Evolutionary conservation across 1,140 invertebrate genomes (phyloP).

Genomic region (Monomorium pharaonis): DNA sequence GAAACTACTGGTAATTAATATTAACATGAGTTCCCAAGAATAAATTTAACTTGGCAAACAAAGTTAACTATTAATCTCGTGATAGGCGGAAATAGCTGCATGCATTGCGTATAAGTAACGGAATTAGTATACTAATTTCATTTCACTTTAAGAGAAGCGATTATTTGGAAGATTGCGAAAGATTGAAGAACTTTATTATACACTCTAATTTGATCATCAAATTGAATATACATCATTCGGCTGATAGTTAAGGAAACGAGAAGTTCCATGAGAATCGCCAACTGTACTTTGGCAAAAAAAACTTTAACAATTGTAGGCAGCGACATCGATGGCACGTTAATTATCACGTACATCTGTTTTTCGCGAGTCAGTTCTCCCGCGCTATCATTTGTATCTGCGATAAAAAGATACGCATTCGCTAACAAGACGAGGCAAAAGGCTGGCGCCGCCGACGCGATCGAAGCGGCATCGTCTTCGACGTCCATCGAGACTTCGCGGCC

Average conservation of each 20-base stretch:
- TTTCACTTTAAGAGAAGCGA: neutral
- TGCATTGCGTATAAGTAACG: neutral
- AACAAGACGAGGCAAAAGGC: constrained; percentile 10
- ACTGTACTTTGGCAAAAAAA: neutral
- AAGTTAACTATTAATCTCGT: constrained; percentile 4
- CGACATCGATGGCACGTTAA: neutral
- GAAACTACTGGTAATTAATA: constrained; percentile 22
- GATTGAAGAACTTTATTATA: neutral
- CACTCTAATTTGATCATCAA: neutral
- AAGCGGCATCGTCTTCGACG: neutral
- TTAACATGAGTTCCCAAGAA: neutral
- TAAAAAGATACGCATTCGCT: constrained; percentile 13
- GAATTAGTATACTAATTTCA: constrained; percentile 24
- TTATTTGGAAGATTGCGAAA: constrained; percentile 3
- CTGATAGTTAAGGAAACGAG: neutral
- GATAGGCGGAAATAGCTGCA: neutral
- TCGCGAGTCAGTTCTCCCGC: neutral
- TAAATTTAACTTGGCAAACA: neutral
- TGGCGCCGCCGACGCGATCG: constrained; percentile 8
- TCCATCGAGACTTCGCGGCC: neutral
- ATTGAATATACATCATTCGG: neutral
- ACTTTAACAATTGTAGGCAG: neutral
- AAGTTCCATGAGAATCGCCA: neutral
- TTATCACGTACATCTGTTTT: neutral
- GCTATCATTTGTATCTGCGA: constrained; percentile 19